These are phyloP conservation scores for Ochropleura plecta DNA, from an alignment of 2,888 invertebrate species.

Conservation along the genomic window DNA sequence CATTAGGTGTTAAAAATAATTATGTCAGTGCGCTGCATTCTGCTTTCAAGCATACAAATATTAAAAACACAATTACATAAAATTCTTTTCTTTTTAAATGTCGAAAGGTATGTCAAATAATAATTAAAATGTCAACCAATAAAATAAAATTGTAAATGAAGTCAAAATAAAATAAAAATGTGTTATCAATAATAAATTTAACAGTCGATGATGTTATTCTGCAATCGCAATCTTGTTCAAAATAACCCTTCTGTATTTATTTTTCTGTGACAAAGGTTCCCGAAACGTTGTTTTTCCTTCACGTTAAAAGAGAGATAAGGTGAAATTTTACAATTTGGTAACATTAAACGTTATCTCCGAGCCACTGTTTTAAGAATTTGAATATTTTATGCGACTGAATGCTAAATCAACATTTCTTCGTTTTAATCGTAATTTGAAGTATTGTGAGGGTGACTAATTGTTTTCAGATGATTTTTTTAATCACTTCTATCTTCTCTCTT, in stretches of 20 bases:
- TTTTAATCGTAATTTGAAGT: constrained; percentile 53
- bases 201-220: not conserved
- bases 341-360: constrained; percentile 71
- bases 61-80: too few relatives aligned
- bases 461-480: constrained; percentile 13
- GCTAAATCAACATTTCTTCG: constrained; percentile 67
- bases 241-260: constrained; percentile 7
- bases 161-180: too few relatives aligned
- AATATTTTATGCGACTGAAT: constrained; percentile 70
- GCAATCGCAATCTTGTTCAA: not conserved
- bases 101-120: too few relatives aligned
- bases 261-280: constrained; percentile 30
- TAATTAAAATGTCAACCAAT: too few relatives aligned
- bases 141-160: too few relatives aligned
- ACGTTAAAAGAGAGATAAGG: constrained; percentile 68
- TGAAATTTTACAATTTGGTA: constrained; percentile 65
- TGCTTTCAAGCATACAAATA: too few relatives aligned
- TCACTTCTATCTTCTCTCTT: not conserved
- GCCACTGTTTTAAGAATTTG: constrained; percentile 72
- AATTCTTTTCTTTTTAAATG: too few relatives aligned
- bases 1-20: too few relatives aligned
- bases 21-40: too few relatives aligned
- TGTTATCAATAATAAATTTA: too few relatives aligned
- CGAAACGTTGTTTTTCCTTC: constrained; percentile 67
- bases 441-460: constrained; percentile 34